A percentile compares a stretch with the other conserved stretches of the same genome.
These are phyloP conservation scores for Cyprinodon brontotheroides DNA, from an alignment of 2,113 vertebrate genomes.

Conservation along the genomic window DNA sequence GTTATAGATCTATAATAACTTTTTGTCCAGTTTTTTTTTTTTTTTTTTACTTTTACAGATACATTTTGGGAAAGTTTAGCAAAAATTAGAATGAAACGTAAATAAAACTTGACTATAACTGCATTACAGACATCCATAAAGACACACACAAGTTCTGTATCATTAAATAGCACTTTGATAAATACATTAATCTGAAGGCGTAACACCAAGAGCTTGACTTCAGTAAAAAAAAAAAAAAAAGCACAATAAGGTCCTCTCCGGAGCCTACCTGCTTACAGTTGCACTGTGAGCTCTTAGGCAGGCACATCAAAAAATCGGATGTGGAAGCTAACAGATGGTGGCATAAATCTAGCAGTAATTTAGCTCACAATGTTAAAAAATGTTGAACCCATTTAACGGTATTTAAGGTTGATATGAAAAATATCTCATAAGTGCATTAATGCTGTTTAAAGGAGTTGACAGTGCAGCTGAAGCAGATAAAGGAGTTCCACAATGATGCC, in stretches of 20 bases:
- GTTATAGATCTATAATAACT: conserved; percentile 13
- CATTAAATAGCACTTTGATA: conserved; percentile 47
- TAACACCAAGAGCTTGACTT: conserved; percentile 17
- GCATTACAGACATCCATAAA: conserved; percentile 6
- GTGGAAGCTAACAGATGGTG: neutral
- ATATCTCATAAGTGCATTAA: neutral
- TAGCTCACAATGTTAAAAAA: too few species aligned
- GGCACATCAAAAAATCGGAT: neutral
- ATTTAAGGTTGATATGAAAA: neutral
- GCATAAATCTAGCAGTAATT: too few species aligned
- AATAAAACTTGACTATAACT: neutral
- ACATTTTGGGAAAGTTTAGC: conserved; percentile 22
- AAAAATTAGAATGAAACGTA: conserved; percentile 2
- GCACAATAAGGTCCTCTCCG: conserved; percentile 23
- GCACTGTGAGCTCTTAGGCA: conserved; percentile 40
- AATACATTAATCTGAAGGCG: conserved; percentile 42
- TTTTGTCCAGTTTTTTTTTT: conserved; percentile 8
- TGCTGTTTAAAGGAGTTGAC: neutral
- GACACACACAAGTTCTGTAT: conserved; percentile 23
- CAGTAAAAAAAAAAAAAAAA: conserved; percentile 26
- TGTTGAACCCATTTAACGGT: neutral
- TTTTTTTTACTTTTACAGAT: neutral
- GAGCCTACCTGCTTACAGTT: conserved; percentile 22
- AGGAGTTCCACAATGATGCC: conserved; percentile 20
- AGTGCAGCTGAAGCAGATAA: conserved; percentile 38